Percentiles rank a stretch among this genome's conserved stretches.
These are phyloP conservation scores for Emydoidea blandingii DNA, from an alignment of 2,797 vertebrate species.

Conservation along the genomic window DNA sequence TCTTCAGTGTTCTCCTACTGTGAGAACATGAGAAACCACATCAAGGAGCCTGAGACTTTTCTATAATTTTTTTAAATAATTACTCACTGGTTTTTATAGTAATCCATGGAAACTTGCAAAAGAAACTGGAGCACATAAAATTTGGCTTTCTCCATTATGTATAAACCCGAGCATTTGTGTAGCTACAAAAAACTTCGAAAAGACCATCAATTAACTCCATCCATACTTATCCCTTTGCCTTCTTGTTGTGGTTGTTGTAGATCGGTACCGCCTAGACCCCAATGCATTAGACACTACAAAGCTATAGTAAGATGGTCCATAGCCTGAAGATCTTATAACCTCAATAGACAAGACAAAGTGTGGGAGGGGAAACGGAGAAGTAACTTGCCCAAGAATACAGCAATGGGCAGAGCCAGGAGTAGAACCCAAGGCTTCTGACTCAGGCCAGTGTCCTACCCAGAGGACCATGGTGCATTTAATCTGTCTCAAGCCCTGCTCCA, in stretches of 20 bases:
- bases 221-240: neutral
- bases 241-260: slow-evolving; percentile 5
- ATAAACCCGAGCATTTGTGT: neutral
- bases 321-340: neutral
- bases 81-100: neutral
- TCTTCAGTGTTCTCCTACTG: neutral
- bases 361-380: fast-evolving
- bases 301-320: neutral
- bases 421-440: neutral
- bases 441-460: neutral
- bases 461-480: neutral
- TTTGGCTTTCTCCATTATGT: neutral
- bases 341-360: neutral
- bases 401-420: neutral
- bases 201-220: slow-evolving; percentile 37
- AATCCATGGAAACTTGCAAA: neutral
- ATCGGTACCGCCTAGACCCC: slow-evolving; percentile 2
- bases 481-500: neutral
- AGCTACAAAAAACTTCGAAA: slow-evolving; percentile 7
- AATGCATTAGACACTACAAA: neutral
- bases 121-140: neutral
- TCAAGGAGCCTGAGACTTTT: neutral
- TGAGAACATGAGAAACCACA: neutral
- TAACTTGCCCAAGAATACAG: neutral
- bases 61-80: slow-evolving; percentile 25